Evolutionary conservation across 2,888 invertebrate genomes (phyloP), one percentile per base, ranked within the genome.

Genomic region (Prenolepis imparis): DNA sequence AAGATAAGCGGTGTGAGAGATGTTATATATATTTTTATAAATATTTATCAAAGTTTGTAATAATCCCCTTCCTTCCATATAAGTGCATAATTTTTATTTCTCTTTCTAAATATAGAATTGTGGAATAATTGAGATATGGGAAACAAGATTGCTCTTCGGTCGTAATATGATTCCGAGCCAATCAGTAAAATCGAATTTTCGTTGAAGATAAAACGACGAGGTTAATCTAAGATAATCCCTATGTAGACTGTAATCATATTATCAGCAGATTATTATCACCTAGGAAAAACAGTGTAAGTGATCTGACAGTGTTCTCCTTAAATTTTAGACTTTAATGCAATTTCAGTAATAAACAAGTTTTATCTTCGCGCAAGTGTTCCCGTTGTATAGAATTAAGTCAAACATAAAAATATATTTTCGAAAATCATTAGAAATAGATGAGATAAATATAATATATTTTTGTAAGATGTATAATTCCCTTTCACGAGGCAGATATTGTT

Each of bases 181-280:
- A 48, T 48, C 48, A 52, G 48, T n/a, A n/a, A 52, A 36, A 74
- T 63, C 63, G 44, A 75, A 48, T 75, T 75, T 48, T 75, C 48
- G 1, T 5, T 11, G 44, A 36, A 64, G 44, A 12, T 63, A 74
- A 64, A 75, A 64, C 36, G 24, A 21, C 11, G 3, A 21, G 11
- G 28, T 61, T 74, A 74, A 75, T 64, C 74, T 28, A 32, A 61
- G 63, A 48, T 61, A 32, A 74, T 74, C 44, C 32, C 6, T 48
- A 21, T 36, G 64, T 64, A 52, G 48, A 21, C 15, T 36, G 32
- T 44, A 74, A 74, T 74, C 44, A 21, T 63, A 48, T 75, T 63
- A 75, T 44, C 74, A 21, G 11, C 28, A 24, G 41, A 32, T 12
- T 24, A 52, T 55, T 36, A 70, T 52, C 15, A n/a, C n/a, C 6